Base-by-base conservation (phyloP, 1,140 invertebrate genomes). In the Holcopasites calliopsidis region DNA sequence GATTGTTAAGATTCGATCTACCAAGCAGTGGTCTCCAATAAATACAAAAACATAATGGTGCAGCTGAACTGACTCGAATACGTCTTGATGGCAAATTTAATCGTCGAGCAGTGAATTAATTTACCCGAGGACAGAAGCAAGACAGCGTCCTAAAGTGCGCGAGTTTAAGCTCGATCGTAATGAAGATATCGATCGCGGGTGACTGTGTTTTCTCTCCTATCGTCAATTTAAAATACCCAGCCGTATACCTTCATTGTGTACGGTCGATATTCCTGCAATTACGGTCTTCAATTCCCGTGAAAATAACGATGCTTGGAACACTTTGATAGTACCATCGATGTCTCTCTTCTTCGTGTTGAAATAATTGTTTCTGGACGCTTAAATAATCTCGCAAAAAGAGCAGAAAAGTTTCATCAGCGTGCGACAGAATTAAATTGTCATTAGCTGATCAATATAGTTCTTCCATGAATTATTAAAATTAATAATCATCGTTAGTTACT, bases 81-180 rank as follows among this genome's bases (percentile, higher is more conserved):
- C 35, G 11, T 62, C 10, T 54, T 40, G 42, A 52, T 26, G 47
- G 35, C n/a, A 18, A 64, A 72, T 52, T 72, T 64, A 72, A 72
- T 72, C 49, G 47, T 40, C 49, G 35, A 5, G 6, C 26, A 52
- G 44, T 16, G 47, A 62, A 52, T 72, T 52, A 52, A 72, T 72
- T 64, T 64, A 64, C 52, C 58, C n/a, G 13, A 13, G 23, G 44
- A 40, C 58, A 33, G 26, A 26, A 23, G 28, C 35, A 42, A 54
- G 64, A 72, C 52, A 64, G 42, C 52, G 26, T 42, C 54, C 42
- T 18, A 28, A 10, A 7, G 13, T n/a, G n/a, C n/a, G 54, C 31
- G 28, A 35, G 26, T 2, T 8, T 21, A 28, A 23, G 35, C 11
- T n/a, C 47, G 57, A 72, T 72, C 58, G 44, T 62, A 64, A 72